A percentile compares a stretch with the other conserved stretches of the same genome.
phyloP scores from a whole-genome alignment of 2,888 invertebrate species.

The Ormyrus nitidulus region DNA sequence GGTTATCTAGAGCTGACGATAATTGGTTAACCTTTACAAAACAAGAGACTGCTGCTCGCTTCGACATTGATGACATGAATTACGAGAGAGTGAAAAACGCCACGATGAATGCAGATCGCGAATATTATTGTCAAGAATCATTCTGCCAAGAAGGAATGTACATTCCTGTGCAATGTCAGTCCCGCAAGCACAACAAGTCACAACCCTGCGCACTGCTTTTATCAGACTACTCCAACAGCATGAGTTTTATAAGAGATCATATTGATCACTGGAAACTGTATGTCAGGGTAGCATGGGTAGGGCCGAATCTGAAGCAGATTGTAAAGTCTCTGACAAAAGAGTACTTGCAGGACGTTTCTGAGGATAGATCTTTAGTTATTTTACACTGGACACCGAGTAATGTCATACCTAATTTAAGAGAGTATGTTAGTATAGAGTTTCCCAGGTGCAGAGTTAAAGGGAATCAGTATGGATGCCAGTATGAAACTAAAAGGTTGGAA shows the following conservation, averaged over 20 bases:
- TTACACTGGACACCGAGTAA: conserved; percentile 83
- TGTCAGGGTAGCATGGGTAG: conserved; percentile 84
- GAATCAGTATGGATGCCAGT: conserved; percentile 79
- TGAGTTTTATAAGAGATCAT: conserved; percentile 79
- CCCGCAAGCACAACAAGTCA: conserved; percentile 50
- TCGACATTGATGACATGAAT: conserved; percentile 74
- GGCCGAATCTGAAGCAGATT: conserved; percentile 77
- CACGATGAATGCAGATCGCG: conserved; percentile 64
- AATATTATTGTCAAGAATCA: conserved; percentile 75
- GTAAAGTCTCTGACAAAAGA: conserved; percentile 72
- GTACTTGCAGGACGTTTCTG: conserved; percentile 60
- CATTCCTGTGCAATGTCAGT: conserved; percentile 78
- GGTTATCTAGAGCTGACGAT: conserved; percentile 73
- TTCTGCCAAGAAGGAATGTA: conserved; percentile 79
- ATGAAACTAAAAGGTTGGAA: conserved; percentile 82
- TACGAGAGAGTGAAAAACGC: conserved; percentile 67
- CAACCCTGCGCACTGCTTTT: conserved; percentile 74
- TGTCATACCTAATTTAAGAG: conserved; percentile 76
- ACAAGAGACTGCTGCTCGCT: conserved; percentile 75
- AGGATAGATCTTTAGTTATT: conserved; percentile 75
- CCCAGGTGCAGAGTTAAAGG: conserved; percentile 77
- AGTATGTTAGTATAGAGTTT: conserved; percentile 79
- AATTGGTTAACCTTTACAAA: conserved; percentile 79
- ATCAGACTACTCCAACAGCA: conserved; percentile 76
- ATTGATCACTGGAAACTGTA: conserved; percentile 79